Conservation (phyloP, 1,140 invertebrate species). For the Monochamus saltuarius region DNA sequence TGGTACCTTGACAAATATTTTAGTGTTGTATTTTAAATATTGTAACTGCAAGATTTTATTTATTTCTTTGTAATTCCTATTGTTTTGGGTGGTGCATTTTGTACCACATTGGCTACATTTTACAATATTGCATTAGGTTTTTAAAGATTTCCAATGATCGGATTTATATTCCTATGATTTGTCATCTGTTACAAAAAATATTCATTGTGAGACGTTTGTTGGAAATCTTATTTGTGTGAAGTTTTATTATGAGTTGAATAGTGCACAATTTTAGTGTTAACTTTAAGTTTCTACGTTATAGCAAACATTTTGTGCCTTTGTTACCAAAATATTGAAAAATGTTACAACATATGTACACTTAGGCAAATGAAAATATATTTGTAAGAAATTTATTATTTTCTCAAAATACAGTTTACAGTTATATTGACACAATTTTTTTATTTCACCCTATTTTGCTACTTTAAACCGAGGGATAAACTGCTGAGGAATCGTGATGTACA, state of each 20-base stretch:
- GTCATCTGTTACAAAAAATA: background rate
- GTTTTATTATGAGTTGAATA: constrained; percentile 16
- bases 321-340: constrained; percentile 32
- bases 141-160: background rate
- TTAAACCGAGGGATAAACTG: too few relatives aligned
- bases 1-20: too few relatives aligned
- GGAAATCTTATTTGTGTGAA: constrained; percentile 9
- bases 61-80: too few relatives aligned
- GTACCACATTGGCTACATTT: too few relatives aligned
- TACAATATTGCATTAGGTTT: constrained; percentile 8
- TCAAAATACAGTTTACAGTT: constrained; percentile 37
- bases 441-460: too few relatives aligned
- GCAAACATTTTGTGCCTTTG: constrained; percentile 31
- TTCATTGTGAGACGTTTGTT: background rate
- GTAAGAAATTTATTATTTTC: constrained; percentile 38
- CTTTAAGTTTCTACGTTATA: constrained; percentile 15
- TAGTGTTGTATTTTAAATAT: too few relatives aligned
- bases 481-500: too few relatives aligned
- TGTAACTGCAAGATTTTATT: too few relatives aligned
- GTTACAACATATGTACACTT: constrained; percentile 29
- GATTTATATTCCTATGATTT: background rate
- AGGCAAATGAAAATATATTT: constrained; percentile 35
- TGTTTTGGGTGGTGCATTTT: too few relatives aligned
- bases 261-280: constrained; percentile 17
- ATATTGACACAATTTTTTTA: background rate